Base-by-base conservation (phyloP, 1,140 invertebrate genomes). In the Halesus radiatus region DNA sequence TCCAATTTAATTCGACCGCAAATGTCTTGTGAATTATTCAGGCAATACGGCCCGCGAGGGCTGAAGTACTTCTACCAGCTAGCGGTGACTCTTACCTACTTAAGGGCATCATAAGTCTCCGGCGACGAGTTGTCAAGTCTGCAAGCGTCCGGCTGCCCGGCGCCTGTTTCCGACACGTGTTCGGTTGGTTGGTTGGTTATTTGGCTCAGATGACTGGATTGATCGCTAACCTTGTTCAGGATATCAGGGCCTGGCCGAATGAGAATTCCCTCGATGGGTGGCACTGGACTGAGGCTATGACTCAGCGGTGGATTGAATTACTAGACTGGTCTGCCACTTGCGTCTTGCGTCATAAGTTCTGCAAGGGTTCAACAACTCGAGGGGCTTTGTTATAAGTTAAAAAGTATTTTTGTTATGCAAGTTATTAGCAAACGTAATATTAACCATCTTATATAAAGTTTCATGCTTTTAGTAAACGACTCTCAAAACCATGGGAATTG, bases 181-280 rank as follows among this genome's bases (percentile, higher is more conserved):
- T 13, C 10, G 37, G 32, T 37, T 8, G 32, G 32, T 37, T 10
- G 37, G 37, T 45, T 45, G 37, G 37, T 45, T 32, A 7, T 3
- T 32, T 13, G 37, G 37, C 10, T 45, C 37, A 45, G 10, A 13
- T 13, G 37, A 10, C 37, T 45, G 74, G 60, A 76, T 64, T 76
- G 74, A 76, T 76, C 74, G 64, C 50, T 50, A 58, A 52, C 45
- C 74, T 52, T 32, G 74, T 76, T 76, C 50, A 54, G 45, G 50
- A 5, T 23, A 10, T 26, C 7, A 23, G 26, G 22, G 15, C 64
- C 29, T 20, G 29, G 37, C 18, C 45, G 18, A 72, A 22, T 50
- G 68, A 72, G 68, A 72, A 72, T 72, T 72, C 50, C 50, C 68
- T 72, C 22, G 68, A 52, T 72, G 68, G 68, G 68, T 72, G 68